Evolutionary conservation across 2,888 invertebrate species (phyloP), one percentile per base, ranked within the genome.

Genomic region (Rhagonycha lutea): DNA sequence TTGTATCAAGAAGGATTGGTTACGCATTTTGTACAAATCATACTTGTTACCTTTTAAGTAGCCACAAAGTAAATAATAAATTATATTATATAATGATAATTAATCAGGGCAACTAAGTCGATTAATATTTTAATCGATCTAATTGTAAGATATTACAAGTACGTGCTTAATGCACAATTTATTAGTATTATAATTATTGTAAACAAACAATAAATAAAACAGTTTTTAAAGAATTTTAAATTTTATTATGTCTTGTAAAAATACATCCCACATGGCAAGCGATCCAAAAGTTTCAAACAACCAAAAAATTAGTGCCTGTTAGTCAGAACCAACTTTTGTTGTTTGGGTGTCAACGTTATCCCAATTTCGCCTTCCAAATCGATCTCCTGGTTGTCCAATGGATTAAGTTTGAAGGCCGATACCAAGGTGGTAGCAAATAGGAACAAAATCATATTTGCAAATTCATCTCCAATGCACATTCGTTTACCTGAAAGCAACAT

Each of bases 401-500:
- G 75, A 0, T 86, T 84, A 23, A 93, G 78, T 2, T 83, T 78
- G 82, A 92, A 93, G 4, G 91, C 89, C 9, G 92, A 88, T 0
- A 95, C 83, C 10, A 96, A 89, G 60, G 91, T 89, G 0, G 92
- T 92, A 8, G 90, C 89, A 68, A 93, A 92, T 1, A 95, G 85
- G 75, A 91, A 91, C 26, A 94, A 83, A 23, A 92, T 84, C 93
- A 94, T 95, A 79, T 91, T 91, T 0, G 95, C 95, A 63, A 96
- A 86, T 83, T 96, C 96, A 78, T 96, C 96, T 0, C 96, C 96
- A 0, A 95, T 91, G 84, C 96, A 96, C 91, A 94, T 93, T 32
- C 96, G 91, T 85, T 95, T 95, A 18, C 95, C 95, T 95, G 82
- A 12, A 88, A 84, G 75, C 80, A 61, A 24, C 14, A 14, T 14